Conservation (phyloP, 1,140 invertebrate genomes). For the Pissodes strobi region DNA sequence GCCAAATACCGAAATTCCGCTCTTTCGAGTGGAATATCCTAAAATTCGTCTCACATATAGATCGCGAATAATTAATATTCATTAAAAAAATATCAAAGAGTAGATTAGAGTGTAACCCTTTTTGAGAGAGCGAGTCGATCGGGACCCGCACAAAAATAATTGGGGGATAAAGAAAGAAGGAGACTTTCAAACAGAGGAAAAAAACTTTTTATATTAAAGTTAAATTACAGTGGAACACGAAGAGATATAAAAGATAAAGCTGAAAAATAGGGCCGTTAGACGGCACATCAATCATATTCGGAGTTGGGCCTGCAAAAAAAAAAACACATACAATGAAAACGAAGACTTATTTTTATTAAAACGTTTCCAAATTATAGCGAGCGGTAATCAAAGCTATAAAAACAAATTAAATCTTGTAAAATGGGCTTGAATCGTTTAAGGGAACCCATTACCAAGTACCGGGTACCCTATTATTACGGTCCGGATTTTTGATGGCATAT, state of each 20-base stretch:
- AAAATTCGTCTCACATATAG: too few species aligned
- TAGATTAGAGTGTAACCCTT: conserved; percentile 14
- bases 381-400: conserved; percentile 57
- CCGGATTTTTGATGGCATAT: conserved; percentile 38
- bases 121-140: not conserved
- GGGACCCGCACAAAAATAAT: not conserved
- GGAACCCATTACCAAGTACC: conserved; percentile 52
- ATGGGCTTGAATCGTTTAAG: conserved; percentile 53
- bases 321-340: conserved; percentile 43
- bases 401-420: conserved; percentile 57
- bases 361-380: conserved; percentile 55
- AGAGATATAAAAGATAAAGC: conserved; percentile 36
- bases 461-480: conserved; percentile 52
- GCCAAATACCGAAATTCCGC: too few species aligned
- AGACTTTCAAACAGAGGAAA: conserved; percentile 23
- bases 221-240: conserved; percentile 34
- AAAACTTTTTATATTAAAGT: conserved; percentile 33
- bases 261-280: conserved; percentile 40
- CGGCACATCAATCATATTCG: conserved; percentile 46
- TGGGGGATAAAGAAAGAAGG: conserved; percentile 9
- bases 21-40: too few species aligned
- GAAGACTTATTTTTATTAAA: conserved; percentile 51
- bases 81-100: conserved; percentile 9
- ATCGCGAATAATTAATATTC: conserved; percentile 19
- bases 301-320: conserved; percentile 40